phyloP scores from a whole-genome alignment of 2,888 invertebrate genomes.

The Standfussiana lucernea region DNA sequence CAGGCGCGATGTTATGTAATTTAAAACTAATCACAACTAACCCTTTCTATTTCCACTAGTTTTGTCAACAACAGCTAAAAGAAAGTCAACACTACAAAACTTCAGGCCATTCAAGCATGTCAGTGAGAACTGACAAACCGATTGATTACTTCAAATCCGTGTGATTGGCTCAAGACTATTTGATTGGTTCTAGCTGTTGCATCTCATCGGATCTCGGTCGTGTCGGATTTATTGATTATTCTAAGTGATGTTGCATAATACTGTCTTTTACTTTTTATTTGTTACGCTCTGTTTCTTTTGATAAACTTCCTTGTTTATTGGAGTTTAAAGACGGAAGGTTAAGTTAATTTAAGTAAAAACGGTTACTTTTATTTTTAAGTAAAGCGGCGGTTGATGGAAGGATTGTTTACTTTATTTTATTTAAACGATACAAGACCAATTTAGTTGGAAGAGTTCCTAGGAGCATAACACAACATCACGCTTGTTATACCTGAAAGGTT shows the following conservation, averaged over 20 bases:
- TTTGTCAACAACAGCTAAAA: not conserved
- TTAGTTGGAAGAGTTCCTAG: no score
- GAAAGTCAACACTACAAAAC: conserved; percentile 11
- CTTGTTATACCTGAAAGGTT: not conserved
- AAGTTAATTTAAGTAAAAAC: no score
- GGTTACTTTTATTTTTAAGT: conserved; percentile 21
- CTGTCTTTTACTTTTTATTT: conserved; percentile 64
- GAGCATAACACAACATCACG: no score
- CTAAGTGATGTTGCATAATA: conserved; percentile 61
- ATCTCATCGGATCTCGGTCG: conserved; percentile 37
- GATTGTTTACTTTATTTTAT: not conserved
- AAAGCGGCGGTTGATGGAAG: not conserved
- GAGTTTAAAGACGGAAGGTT: conserved; percentile 10
- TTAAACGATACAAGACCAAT: not conserved
- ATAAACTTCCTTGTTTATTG: conserved; percentile 42
- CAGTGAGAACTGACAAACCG: conserved; percentile 58
- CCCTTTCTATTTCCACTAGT: not conserved
- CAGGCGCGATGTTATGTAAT: no score
- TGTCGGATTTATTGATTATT: conserved; percentile 66
- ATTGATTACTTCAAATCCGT: conserved; percentile 50
- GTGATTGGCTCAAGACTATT: conserved; percentile 57
- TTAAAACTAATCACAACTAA: not conserved
- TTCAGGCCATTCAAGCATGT: conserved; percentile 45
- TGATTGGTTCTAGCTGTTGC: conserved; percentile 61
- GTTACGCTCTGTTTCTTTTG: conserved; percentile 59